Evolutionary conservation across 2,113 vertebrate species (phyloP).

Genomic region (Chaetops frenatus): DNA sequence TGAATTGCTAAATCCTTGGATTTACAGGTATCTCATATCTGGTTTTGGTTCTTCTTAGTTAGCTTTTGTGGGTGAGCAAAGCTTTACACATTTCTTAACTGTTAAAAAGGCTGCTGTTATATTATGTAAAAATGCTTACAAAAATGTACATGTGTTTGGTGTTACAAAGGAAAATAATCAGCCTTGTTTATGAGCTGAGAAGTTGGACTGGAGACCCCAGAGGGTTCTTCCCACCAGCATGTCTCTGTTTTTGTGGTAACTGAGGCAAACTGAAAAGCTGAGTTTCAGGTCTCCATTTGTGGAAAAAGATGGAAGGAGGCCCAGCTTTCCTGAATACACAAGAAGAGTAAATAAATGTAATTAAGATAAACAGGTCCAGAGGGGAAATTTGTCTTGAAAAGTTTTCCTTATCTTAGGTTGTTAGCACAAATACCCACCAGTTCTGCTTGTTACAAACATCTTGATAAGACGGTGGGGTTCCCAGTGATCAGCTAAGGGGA

Average conservation of each 20-base stretch:
- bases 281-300: not conserved
- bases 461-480: not conserved
- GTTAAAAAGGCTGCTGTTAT: not conserved
- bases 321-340: not conserved
- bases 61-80: not conserved
- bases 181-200: not conserved
- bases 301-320: not conserved
- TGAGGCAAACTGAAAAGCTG: not conserved
- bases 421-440: not conserved
- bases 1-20: not conserved
- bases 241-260: not conserved
- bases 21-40: not conserved
- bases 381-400: not conserved
- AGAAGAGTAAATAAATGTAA: not conserved
- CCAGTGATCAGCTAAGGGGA: rapidly evolving
- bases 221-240: not conserved
- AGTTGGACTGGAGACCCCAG: not conserved
- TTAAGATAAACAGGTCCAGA: not conserved
- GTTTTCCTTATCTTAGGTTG: not conserved
- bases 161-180: not conserved
- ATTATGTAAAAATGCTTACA: not conserved
- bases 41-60: not conserved
- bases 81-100: not conserved
- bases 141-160: not conserved
- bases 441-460: not conserved